Base-by-base conservation (phyloP, 2,888 invertebrate species). In the Anthophora plumipes region DNA sequence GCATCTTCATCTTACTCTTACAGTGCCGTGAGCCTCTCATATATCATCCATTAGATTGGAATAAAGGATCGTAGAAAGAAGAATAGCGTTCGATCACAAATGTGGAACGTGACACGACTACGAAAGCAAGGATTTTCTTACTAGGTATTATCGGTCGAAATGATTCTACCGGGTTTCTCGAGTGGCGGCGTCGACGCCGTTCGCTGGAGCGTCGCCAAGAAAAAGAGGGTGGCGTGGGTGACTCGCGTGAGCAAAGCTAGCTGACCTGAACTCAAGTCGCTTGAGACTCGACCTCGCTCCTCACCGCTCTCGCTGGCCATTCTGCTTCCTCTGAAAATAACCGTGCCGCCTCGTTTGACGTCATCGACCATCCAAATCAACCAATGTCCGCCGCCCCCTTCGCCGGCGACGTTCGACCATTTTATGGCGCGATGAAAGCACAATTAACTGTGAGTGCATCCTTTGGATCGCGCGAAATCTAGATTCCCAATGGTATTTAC, bases 141-240 rank as follows among this genome's bases (percentile, higher is more conserved):
- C 54, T n/a, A 37, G 46, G 68, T 48, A 69, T 77, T 75, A 85
- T 60, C 81, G 70, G 69, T 37, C 61, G 64, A n/a, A n/a, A n/a
- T 59, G 60, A 77, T 73, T 83, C 67, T 48, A 69, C 66, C 57
- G 68, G 69, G 77, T 81, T 81, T 68, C 61, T 68, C 71, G 37
- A 43, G 50, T 69, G 63, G 63, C 72, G 59, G 39, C 85, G 78
- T 64, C 77, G 79, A n/a, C 77, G 31, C 31, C 69, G 60, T 80
- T 78, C 76, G 73, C 72, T 86, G 87, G 87, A 68, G 50, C 39
- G 41, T 31, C 54, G 86, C 86, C 86, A 89, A 85, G 82, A 85
- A 89, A 89, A 89, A 89, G 83, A 85, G 85, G 84, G 85, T 82
- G 84, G 90, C 89, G 90, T 90, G 90, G 90, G 90, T 89, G 89